Base-by-base conservation (phyloP, 2,797 vertebrate species). In the Anisognathus igniventris region DNA sequence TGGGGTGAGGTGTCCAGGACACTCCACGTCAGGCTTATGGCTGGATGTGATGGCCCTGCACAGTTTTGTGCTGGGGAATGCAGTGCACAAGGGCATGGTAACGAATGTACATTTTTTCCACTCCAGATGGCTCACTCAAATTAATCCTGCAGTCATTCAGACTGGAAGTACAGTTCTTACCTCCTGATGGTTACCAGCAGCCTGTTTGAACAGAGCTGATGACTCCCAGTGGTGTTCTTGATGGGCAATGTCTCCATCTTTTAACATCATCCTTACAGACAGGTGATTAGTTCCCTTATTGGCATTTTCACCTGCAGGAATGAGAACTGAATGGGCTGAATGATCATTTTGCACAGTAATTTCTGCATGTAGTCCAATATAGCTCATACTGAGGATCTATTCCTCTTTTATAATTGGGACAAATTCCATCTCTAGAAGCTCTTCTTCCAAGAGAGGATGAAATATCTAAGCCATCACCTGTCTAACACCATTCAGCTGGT, bases 391-490 rank as follows among this genome's bases (percentile, higher is more conserved):
- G 82, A 92, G 75, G 42, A 85, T 79, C 58, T 88, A 54, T 66
- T 92, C 54, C 73, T 73, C 74, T 72, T 64, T 72, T 58, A 53
- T 85, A 94, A 95, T 37, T 91, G 88, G 93, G 74, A 51, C 73
- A 92, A 76, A 96, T 92, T 92, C 68, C 35, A 54, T 58, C 84
- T 91, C 91, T 67, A 57, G 82, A 77, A 86, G 72, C 80, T 86
- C 42, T 78, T 81, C 67, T 86, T 94, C 80, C 73, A 83, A 64
- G 44, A 93, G 81, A 87, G 64, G 86, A 74, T 87, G 74, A 91
- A 90, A 76, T 90, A 93, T 67, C 92, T 84, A 81, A 91, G 77
- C 58, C 13, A 4, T 94, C 92, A 95, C 86, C 89, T 96, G 86
- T 90, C 77, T 91, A 84, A 80, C 66, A 66, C 77, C 70, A 93